Evolutionary conservation across 2,113 vertebrate genomes (phyloP).

Genomic region (Poicephalus meyeri): DNA sequence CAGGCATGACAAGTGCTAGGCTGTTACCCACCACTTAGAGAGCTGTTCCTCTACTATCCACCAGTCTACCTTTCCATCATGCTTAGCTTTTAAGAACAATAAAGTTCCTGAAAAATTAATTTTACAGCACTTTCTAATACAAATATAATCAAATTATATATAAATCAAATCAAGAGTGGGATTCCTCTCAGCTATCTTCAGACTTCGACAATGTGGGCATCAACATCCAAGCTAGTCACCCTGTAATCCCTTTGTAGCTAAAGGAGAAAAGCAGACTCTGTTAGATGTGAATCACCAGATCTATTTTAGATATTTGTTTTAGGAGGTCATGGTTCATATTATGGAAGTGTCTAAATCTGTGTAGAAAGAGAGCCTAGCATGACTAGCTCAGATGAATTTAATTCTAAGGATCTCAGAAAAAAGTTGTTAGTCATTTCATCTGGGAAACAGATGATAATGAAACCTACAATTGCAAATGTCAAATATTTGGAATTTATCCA

Average conservation of each 20-base stretch:
- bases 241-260: neutral
- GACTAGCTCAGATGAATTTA: neutral
- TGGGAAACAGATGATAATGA: neutral
- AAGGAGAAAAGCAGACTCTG: neutral
- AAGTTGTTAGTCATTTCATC: neutral
- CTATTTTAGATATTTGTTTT: neutral
- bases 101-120: neutral
- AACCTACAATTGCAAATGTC: neutral
- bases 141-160: neutral
- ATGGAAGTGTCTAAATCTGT: neutral
- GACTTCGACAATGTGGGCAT: neutral
- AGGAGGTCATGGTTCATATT: neutral
- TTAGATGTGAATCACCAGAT: neutral
- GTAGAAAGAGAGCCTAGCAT: neutral
- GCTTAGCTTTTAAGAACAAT: neutral
- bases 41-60: neutral
- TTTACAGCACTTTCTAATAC: neutral
- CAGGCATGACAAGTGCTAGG: neutral
- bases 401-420: neutral
- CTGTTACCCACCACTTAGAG: neutral
- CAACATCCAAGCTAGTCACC: neutral
- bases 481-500: constrained; percentile 22
- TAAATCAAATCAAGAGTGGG: neutral
- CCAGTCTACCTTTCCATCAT: neutral
- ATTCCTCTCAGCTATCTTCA: neutral